Evolutionary conservation across 2,113 vertebrate species (phyloP), one percentile per base, ranked within the genome.

Genomic region (Thunnus maccoyii): DNA sequence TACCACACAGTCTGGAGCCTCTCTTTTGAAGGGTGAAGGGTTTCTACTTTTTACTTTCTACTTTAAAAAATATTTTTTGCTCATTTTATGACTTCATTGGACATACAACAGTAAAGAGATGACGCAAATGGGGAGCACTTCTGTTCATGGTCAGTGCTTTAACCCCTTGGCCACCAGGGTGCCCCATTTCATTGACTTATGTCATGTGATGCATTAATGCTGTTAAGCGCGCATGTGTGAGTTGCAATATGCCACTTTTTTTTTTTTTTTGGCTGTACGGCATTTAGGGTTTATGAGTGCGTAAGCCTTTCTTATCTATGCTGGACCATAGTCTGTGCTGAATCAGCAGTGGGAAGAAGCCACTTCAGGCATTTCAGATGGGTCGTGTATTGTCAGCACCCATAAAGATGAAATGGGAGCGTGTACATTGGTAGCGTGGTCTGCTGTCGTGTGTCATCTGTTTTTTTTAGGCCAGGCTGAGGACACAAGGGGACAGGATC

Each of bases 401-500:
- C 82, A 76, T 92, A 83, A 84, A 89, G 80, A 87, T 83, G 86
- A 90, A 83, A 69, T 66, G 72, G 65, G 61, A 65, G 60, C 32
- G 74, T 83, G 74, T 71, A 83, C 50, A 62, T 63, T 60, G 82
- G 48, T 63, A 16, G 88, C 27, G 56, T 81, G 73, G 72, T 83
- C 64, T 65, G 76, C 80, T 81, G 84, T 77, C 61, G 13, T 81
- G 80, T 91, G 90, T 94, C 90, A 88, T 93, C 79, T 89, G 82
- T 92, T 91, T 91, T 78, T 89, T 91, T 92, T 86, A 86, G 81
- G 56, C 78, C 62, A 14, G 30, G 77, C 62, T 65, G 54, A 89
- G 76, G 87, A 92, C 87, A 91, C 74, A 85, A 72, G 85, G 25
- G 78, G 58, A 89, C 91, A 88, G 93, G 88, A 88, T 92, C 88